Evolutionary conservation across 2,797 vertebrate species (phyloP).

Genomic region (Oreochromis grahami): DNA sequence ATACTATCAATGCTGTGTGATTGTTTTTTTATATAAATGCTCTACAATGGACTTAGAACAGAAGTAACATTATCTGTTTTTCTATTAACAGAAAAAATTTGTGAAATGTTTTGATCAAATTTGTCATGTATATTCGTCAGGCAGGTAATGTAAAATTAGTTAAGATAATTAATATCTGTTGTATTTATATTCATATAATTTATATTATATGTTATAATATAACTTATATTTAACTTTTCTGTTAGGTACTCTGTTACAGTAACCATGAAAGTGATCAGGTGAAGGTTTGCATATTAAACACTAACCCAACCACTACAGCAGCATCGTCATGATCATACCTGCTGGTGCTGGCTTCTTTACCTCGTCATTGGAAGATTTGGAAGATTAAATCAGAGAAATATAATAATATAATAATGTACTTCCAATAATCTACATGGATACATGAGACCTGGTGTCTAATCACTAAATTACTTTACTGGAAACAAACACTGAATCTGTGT

Average conservation of each 20-base stretch:
- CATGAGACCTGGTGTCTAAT: not conserved
- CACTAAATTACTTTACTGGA: not conserved
- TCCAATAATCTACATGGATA: not conserved
- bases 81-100: not conserved
- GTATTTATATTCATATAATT: not conserved
- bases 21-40: not conserved
- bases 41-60: not conserved
- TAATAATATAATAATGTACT: not conserved
- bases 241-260: not conserved
- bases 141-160: not conserved
- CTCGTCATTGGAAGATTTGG: not conserved
- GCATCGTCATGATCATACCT: not conserved
- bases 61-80: not conserved
- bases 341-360: not conserved
- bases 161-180: not conserved
- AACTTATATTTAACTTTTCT: not conserved
- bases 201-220: not conserved
- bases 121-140: not conserved
- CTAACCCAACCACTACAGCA: not conserved
- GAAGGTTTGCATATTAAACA: not conserved
- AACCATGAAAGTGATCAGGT: not conserved
- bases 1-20: not conserved
- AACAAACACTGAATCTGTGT: not conserved
- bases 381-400: constrained; percentile 3
- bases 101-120: not conserved